These are phyloP conservation scores for Brachionus calyciflorus DNA, from an alignment of 1,140 invertebrate genomes.

Conservation along the genomic window DNA sequence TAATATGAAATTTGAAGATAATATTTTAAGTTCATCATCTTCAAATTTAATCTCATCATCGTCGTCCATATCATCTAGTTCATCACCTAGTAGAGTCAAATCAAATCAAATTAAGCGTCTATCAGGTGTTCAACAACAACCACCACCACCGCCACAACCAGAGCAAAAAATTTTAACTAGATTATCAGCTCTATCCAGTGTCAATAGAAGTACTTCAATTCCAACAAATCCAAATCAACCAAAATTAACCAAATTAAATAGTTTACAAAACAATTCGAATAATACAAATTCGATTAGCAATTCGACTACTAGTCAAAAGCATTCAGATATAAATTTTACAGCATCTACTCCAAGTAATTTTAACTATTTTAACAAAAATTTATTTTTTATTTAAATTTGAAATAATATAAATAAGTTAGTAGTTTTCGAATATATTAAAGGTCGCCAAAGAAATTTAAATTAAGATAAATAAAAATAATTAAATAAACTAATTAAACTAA, in stretches of 20 bases:
- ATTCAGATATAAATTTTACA: neutral
- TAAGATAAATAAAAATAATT: too few species aligned
- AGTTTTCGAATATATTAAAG: too few species aligned
- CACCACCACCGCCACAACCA: too few species aligned
- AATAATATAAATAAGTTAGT: too few species aligned
- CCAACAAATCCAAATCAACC: neutral
- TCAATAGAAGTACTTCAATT: neutral
- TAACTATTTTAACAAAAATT: neutral
- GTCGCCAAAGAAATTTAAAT: too few species aligned
- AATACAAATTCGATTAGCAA: too few species aligned
- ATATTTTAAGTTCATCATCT: neutral
- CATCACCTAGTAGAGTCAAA: neutral
- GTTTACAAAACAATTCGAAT: neutral
- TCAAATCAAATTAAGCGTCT: slow-evolving; percentile 4
- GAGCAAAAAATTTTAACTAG: too few species aligned
- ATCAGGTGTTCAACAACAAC: neutral
- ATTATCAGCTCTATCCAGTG: neutral
- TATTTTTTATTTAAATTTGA: too few species aligned
- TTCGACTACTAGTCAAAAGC: neutral
- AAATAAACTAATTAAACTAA: too few species aligned
- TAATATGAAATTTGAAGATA: slow-evolving; percentile 12
- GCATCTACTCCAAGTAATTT: neutral
- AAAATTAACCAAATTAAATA: neutral
- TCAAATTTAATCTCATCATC: slow-evolving; percentile 29
- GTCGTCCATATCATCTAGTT: slow-evolving; percentile 13